Base-by-base conservation (phyloP, 1,140 invertebrate genomes). In the Polyergus mexicanus region DNA sequence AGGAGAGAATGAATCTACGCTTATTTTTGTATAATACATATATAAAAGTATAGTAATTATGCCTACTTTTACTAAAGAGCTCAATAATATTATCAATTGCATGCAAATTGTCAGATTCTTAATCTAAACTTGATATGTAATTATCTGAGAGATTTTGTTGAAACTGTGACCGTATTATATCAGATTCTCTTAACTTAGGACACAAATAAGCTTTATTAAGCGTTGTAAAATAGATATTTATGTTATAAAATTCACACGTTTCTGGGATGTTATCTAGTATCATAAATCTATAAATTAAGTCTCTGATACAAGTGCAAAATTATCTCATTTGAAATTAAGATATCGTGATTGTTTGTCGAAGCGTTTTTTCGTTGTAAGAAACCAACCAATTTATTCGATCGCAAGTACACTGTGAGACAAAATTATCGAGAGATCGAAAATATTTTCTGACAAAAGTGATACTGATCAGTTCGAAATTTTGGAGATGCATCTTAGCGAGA, bases 381-480 rank as follows among this genome's bases (percentile, higher is more conserved):
- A 19, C n/a, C 8, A 16, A 7, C 25, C 58, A 72, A 81, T 71
- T 56, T 19, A 13, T 32, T 19, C 51, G 25, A 47, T 51, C 28
- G 10, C 77, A 44, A 71, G 25, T 60, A 58, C 44, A 16, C 28
- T 11, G 22, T 28, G 13, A 74, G 13, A 13, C 8, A 22, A 54
- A 54, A 54, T 1, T 16, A 6, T 2, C 13, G 35, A 58, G 22
- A 38, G 35, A 58, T 41, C 66, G 68, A 72, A 13, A 3, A 60
- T 13, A 47, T 22, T 2, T 32, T 38, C 13, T 13, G 1, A 22
- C n/a, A 32, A 56, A 83, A 51, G 60, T 16, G 25, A 19, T 60
- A 56, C 60, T 25, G 56, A 83, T 60, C 65, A 66, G 28, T 35
- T 11, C 8, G 13, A 41, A 81, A 81, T 81, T 72, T 72, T 19